Conservation (phyloP, 1,140 invertebrate species). For the Schmidtea mediterranea region DNA sequence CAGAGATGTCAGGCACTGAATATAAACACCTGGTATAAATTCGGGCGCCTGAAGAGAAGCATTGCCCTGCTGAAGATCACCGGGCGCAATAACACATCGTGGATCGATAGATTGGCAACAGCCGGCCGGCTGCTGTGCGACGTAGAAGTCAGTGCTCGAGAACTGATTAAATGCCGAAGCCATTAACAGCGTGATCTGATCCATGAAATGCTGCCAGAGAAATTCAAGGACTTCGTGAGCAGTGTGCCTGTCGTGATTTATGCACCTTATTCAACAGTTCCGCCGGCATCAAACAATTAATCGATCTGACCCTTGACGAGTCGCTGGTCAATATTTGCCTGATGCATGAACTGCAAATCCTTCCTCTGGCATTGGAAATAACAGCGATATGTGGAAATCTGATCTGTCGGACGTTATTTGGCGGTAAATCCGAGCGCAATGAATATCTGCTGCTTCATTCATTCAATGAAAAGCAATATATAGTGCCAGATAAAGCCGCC, state of each 20-base stretch:
- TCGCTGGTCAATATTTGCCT: not conserved
- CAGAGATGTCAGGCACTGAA: no score
- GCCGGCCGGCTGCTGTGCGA: constrained; percentile 68
- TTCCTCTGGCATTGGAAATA: constrained; percentile 77
- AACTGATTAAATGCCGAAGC: constrained; percentile 59
- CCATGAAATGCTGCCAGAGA: constrained; percentile 19
- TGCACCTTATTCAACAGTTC: not conserved
- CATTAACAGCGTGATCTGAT: constrained; percentile 30
- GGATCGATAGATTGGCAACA: constrained; percentile 31
- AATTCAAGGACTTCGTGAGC: constrained; percentile 33
- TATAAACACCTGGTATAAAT: constrained; percentile 59
- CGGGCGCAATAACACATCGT: constrained; percentile 7
- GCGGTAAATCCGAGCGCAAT: constrained; percentile 75
- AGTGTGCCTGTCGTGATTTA: not conserved
- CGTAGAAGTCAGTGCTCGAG: constrained; percentile 65
- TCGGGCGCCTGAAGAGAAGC: constrained; percentile 51
- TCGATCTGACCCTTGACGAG: constrained; percentile 6
- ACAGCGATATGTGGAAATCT: constrained; percentile 63
- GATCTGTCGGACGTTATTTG: constrained; percentile 55
- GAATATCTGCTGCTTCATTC: constrained; percentile 79
- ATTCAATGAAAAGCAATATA: constrained; percentile 62
- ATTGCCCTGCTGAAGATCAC: constrained; percentile 29
- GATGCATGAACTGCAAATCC: constrained; percentile 10
- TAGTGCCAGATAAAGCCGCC: constrained; percentile 56
- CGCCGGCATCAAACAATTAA: not conserved